These are phyloP conservation scores for Tragelaphus strepsiceros DNA, from an alignment of 2,113 vertebrate genomes.

Conservation along the genomic window DNA sequence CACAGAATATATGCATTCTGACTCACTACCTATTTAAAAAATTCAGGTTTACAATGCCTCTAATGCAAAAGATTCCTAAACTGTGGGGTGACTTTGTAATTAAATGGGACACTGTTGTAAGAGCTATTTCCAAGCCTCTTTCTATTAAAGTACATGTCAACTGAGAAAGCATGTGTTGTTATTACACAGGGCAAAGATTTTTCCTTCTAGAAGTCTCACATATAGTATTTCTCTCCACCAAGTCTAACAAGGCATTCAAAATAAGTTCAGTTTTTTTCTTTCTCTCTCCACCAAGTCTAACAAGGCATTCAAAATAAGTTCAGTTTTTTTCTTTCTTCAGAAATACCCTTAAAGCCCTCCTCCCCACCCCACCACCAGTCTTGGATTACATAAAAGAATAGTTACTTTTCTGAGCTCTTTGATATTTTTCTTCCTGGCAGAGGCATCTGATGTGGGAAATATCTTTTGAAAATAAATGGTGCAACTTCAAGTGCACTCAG, in stretches of 20 bases:
- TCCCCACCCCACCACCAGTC: conserved; percentile 69
- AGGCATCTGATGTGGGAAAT: conserved; percentile 84
- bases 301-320: conserved; percentile 82
- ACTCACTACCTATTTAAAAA: not conserved
- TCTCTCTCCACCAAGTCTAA: conserved; percentile 55
- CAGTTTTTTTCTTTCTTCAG: conserved; percentile 80
- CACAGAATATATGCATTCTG: not conserved
- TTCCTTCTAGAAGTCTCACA: conserved; percentile 68
- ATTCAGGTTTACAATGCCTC: not conserved
- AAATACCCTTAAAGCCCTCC: conserved; percentile 82
- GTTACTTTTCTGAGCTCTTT: conserved; percentile 83
- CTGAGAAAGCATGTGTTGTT: not conserved
- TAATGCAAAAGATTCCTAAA: not conserved
- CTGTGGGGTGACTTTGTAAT: not conserved
- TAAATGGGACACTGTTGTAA: not conserved
- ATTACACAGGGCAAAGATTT: conserved; percentile 8
- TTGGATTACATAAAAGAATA: conserved; percentile 84
- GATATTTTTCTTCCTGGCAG: conserved; percentile 80
- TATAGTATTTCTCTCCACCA: conserved; percentile 64
- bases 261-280: too few species aligned
- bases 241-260: conserved; percentile 80
- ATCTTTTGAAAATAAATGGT: conserved; percentile 87
- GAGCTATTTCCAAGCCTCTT: not conserved
- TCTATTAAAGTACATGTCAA: not conserved
- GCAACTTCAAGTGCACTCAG: conserved; percentile 81